Conservation (phyloP, 2,888 invertebrate genomes). For the Cantharis rufa region DNA sequence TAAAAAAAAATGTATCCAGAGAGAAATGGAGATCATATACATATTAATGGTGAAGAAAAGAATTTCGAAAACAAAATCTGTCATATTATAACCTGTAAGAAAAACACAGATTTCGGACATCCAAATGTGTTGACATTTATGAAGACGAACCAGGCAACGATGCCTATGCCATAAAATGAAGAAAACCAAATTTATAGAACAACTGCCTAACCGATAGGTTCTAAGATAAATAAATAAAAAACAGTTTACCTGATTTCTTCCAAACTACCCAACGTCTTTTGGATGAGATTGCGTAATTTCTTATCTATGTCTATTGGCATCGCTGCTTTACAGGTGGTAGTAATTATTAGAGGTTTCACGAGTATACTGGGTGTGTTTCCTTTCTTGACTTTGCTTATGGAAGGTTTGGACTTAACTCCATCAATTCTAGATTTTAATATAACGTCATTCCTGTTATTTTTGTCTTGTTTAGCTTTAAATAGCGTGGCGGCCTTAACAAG, state of each 20-base stretch:
- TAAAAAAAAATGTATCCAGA: no score
- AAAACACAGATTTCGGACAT: no score
- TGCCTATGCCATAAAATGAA: no score
- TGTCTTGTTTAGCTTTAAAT: not conserved
- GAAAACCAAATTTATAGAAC: no score
- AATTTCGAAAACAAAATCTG: no score
- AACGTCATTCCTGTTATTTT: not conserved
- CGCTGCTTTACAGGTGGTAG: not conserved
- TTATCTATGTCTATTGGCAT: not conserved
- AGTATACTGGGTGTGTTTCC: not conserved
- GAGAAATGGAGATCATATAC: no score
- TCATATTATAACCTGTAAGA: no score
- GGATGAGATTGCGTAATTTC: not conserved
- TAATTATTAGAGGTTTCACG: not conserved
- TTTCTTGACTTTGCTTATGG: not conserved
- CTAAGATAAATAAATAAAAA: not conserved
- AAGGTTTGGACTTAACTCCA: not conserved
- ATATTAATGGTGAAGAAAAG: no score
- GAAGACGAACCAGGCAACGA: no score
- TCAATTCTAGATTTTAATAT: not conserved
- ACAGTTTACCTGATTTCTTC: conserved; percentile 17
- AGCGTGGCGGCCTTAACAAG: not conserved
- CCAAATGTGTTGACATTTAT: no score
- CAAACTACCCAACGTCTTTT: not conserved
- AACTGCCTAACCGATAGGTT: no score